Evolutionary conservation across 2,888 invertebrate genomes (phyloP).

Genomic region (Leucozona laternaria): DNA sequence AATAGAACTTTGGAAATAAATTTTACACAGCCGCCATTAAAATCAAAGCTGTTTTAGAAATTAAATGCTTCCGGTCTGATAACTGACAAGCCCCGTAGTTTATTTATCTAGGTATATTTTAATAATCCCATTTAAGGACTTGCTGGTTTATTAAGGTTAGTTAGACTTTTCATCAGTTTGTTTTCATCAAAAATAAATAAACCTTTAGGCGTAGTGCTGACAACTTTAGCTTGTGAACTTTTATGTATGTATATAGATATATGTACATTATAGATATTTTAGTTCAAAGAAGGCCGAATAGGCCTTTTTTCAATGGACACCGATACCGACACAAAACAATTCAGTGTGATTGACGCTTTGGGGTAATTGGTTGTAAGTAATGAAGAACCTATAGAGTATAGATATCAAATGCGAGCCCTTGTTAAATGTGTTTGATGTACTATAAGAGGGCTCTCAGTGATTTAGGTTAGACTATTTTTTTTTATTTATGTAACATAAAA

Average conservation of each 20-base stretch:
- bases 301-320: background rate
- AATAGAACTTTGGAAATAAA: no score
- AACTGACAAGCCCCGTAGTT: no score
- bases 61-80: no score
- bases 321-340: background rate
- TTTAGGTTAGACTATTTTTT: background rate
- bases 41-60: no score
- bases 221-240: slow-evolving; percentile 1
- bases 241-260: background rate
- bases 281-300: background rate
- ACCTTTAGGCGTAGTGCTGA: background rate
- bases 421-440: slow-evolving; percentile 22
- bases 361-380: slow-evolving; percentile 20
- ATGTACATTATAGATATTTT: background rate
- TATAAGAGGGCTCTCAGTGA: background rate
- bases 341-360: slow-evolving; percentile 20
- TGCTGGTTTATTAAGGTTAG: no score
- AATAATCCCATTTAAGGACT: no score
- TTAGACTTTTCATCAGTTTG: background rate
- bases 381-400: background rate
- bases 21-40: no score
- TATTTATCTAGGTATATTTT: no score
- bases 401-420: background rate
- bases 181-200: background rate
- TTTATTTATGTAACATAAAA: background rate